phyloP scores from a whole-genome alignment of 2,888 invertebrate species.

The Oegoconia quadripuncta region DNA sequence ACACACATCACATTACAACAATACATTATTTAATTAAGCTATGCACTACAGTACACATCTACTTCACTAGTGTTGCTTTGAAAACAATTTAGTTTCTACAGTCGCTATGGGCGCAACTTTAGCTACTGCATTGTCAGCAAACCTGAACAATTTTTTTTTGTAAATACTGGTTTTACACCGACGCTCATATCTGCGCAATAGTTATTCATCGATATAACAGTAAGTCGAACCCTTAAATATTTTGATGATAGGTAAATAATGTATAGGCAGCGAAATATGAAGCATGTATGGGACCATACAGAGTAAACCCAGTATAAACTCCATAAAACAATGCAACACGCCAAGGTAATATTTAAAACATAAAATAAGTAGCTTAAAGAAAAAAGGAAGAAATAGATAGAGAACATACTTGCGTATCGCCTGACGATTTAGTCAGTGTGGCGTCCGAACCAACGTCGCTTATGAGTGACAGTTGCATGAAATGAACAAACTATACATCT shows the following conservation, averaged over 20 bases:
- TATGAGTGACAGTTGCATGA: conserved; percentile 78
- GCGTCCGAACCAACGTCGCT: conserved; percentile 74
- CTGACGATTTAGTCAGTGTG: conserved; percentile 71
- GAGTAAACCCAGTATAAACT: too few species aligned
- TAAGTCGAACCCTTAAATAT: too few species aligned
- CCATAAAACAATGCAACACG: neutral
- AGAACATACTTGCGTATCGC: conserved; percentile 72
- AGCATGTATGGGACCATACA: too few species aligned
- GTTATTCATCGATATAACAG: too few species aligned
- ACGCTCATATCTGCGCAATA: too few species aligned
- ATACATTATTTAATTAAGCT: neutral
- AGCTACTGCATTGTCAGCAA: too few species aligned
- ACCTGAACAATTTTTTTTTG: neutral
- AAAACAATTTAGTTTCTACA: neutral
- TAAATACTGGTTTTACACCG: neutral
- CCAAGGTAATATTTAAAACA: conserved; percentile 13
- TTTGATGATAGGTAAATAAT: too few species aligned
- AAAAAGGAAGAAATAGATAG: conserved; percentile 40
- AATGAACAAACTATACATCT: conserved; percentile 78
- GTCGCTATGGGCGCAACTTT: too few species aligned
- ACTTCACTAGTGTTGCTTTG: neutral
- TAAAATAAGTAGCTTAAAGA: conserved; percentile 18
- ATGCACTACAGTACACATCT: neutral
- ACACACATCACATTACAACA: neutral
- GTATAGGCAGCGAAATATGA: too few species aligned